A percentile compares a stretch with the other conserved stretches of the same genome.
These are phyloP conservation scores for Lepidochitona cinerea DNA, from an alignment of 2,888 invertebrate genomes.

Conservation along the genomic window DNA sequence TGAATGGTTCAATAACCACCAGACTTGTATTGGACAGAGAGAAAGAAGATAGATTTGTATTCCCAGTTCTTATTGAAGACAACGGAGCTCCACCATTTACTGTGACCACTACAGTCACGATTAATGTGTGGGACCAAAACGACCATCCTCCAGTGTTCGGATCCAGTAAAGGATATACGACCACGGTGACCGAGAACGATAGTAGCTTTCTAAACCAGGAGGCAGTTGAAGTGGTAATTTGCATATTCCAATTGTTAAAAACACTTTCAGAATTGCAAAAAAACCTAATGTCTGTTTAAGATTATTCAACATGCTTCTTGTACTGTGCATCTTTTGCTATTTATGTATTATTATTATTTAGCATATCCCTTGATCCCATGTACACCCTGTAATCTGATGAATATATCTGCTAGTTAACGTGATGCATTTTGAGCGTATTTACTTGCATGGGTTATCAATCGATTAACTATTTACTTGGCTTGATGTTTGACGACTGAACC, in stretches of 20 bases:
- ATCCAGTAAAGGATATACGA: conserved; percentile 19
- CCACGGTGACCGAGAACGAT: conserved; percentile 10
- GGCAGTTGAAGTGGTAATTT: background rate
- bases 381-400: too few relatives aligned
- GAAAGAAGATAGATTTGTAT: background rate
- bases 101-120: conserved; percentile 49
- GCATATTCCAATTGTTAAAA: background rate
- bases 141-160: conserved; percentile 93
- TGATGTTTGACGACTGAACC: too few relatives aligned
- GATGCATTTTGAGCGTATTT: too few relatives aligned
- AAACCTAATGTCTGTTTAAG: too few relatives aligned
- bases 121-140: conserved; percentile 82
- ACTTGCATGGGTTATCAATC: too few relatives aligned
- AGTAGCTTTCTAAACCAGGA: background rate
- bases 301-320: too few relatives aligned
- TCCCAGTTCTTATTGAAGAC: background rate
- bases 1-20: background rate
- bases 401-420: too few relatives aligned
- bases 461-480: too few relatives aligned
- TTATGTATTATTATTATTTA: too few relatives aligned
- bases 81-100: conserved; percentile 5
- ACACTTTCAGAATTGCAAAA: too few relatives aligned
- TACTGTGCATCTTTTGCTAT: too few relatives aligned
- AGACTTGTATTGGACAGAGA: background rate
- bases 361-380: too few relatives aligned